Evolutionary conservation across 2,888 invertebrate genomes (phyloP).

Genomic region (Cantharis flavilabris): DNA sequence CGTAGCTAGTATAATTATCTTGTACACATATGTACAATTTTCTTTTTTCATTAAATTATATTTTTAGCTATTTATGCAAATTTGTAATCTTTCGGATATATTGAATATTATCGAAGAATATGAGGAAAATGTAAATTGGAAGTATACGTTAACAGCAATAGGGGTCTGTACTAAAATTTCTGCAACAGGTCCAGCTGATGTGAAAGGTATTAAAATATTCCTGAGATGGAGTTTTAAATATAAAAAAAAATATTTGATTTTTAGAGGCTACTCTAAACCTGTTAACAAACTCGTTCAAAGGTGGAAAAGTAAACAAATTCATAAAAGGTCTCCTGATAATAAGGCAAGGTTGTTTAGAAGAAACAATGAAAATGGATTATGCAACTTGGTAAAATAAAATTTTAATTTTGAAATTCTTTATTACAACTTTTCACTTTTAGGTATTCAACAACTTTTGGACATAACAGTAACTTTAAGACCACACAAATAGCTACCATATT

Average conservation of each 20-base stretch:
- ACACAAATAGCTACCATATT: slow-evolving; percentile 9
- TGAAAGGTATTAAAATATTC: background rate
- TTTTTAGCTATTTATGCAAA: slow-evolving; percentile 14
- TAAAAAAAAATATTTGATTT: background rate
- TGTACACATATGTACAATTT: background rate
- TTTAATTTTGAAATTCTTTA: background rate
- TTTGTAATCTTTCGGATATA: slow-evolving; percentile 14
- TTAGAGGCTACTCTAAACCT: slow-evolving; percentile 4
- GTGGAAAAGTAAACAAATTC: slow-evolving; percentile 10
- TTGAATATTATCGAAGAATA: slow-evolving; percentile 15
- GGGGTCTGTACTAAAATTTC: slow-evolving; percentile 16
- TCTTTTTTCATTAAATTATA: background rate
- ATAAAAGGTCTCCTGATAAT: slow-evolving; percentile 14
- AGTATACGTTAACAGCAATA: slow-evolving; percentile 12
- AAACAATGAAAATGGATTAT: slow-evolving; percentile 10
- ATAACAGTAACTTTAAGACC: slow-evolving; percentile 12
- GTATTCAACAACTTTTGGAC: slow-evolving; percentile 22
- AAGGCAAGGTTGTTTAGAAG: slow-evolving; percentile 19
- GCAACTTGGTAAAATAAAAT: slow-evolving; percentile 13
- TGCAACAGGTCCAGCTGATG: background rate
- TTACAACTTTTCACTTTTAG: slow-evolving; percentile 9
- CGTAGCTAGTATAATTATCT: no score
- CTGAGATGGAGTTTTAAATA: background rate
- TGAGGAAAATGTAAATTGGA: slow-evolving; percentile 19
- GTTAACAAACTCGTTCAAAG: slow-evolving; percentile 14